Percentiles rank a stretch among this genome's conserved stretches.
Conservation (phyloP, 2,888 invertebrate species). For the Acrobasis suavella region DNA sequence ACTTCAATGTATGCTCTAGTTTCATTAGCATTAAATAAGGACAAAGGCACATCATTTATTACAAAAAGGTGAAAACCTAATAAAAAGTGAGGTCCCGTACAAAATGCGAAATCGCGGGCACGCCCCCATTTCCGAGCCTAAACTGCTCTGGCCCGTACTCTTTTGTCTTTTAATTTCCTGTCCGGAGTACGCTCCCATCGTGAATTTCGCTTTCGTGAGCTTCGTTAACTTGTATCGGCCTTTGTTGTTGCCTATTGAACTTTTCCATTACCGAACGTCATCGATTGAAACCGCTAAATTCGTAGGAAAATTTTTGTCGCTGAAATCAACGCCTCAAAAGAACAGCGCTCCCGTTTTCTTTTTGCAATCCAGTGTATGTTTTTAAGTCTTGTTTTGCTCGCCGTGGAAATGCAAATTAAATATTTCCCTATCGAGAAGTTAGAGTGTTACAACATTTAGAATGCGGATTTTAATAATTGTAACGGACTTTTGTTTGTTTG, state of each 20-base stretch:
- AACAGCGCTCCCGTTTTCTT: slow-evolving; percentile 61
- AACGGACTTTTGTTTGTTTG: slow-evolving; percentile 51
- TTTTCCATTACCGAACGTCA: slow-evolving; percentile 76
- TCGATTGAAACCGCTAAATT: slow-evolving; percentile 77
- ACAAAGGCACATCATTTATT: slow-evolving; percentile 41
- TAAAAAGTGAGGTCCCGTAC: slow-evolving; percentile 52
- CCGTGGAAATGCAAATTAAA: slow-evolving; percentile 67
- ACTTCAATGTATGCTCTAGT: no score
- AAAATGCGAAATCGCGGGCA: slow-evolving; percentile 57
- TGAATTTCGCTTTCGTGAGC: slow-evolving; percentile 78
- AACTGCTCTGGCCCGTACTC: slow-evolving; percentile 73
- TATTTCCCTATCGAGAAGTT: slow-evolving; percentile 74
- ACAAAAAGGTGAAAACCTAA: slow-evolving; percentile 31
- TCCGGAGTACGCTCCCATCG: slow-evolving; percentile 70
- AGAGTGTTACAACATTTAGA: slow-evolving; percentile 53
- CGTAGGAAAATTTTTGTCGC: slow-evolving; percentile 67
- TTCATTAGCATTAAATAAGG: background rate
- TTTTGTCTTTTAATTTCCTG: slow-evolving; percentile 83
- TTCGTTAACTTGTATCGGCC: slow-evolving; percentile 78
- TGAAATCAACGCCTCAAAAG: slow-evolving; percentile 56
- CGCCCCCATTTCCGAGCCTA: slow-evolving; percentile 74
- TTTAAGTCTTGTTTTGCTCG: slow-evolving; percentile 57
- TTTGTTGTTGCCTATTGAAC: slow-evolving; percentile 80
- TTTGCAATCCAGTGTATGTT: slow-evolving; percentile 61
- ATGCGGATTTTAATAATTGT: slow-evolving; percentile 64